Evolutionary conservation across 2,888 invertebrate species (phyloP), one percentile per base, ranked within the genome.

Genomic region (Frankliniella intonsa): DNA sequence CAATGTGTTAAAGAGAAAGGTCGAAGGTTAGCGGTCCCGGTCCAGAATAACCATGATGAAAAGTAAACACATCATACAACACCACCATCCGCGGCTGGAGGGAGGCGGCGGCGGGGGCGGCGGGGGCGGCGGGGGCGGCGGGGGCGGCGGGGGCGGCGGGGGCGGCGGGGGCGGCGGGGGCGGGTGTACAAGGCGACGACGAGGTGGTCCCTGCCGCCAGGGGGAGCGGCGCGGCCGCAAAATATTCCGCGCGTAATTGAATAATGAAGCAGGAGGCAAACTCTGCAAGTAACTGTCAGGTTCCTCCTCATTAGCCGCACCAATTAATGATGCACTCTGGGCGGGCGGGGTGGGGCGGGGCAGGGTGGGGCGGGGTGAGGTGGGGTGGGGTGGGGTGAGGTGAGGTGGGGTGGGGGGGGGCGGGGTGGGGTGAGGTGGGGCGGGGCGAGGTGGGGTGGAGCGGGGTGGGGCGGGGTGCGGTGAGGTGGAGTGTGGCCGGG

Each of bases 241-340:
- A 76, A 22, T 22, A 76, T n/a, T 76, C n/a, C 69, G 25, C n/a
- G 69, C 69, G 69, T 76, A 76, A 76, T 76, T 76, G 69, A 76
- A 76, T 76, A 76, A 76, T 76, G 25, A 25, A 76, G 69, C 25
- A 22, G 22, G 69, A 19, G 22, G 10, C 65, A n/a, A 9, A n/a
- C 62, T 62, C 62, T 62, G 62, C 17, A 17, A 7, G 62, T 14
- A n/a, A 62, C n/a, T n/a, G 62, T n/a, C 7, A 7, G 62, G 62
- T 17, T 55, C 55, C 55, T 62, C 14, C 62, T 62, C 62, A 62
- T 62, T 62, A 62, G 62, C 62, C 62, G 62, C 17, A 22, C 22
- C 69, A 76, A 76, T 76, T 76, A 76, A 76, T 22, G 69, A 22
- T 76, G 69, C 69, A 76, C 69, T 14, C 55, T 55, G 14, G 55